A percentile compares a stretch with the other conserved stretches of the same genome.
These are phyloP conservation scores for Phrynocephalus vlangalii DNA, from an alignment of 2,797 vertebrate genomes.

Conservation along the genomic window DNA sequence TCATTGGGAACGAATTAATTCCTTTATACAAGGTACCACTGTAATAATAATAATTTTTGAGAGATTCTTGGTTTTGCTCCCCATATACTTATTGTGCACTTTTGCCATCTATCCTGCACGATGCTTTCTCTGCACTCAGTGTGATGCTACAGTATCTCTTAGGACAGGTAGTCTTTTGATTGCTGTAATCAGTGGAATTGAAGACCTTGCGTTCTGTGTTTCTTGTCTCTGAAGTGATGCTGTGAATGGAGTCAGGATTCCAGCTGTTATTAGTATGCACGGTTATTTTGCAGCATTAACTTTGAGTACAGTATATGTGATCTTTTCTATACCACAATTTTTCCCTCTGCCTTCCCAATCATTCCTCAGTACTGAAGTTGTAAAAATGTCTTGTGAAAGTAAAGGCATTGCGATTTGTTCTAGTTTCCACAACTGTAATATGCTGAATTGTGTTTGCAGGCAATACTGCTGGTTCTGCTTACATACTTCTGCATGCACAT, in stretches of 20 bases:
- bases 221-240: slow-evolving; percentile 5
- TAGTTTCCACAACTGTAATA: not conserved
- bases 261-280: not conserved
- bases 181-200: not conserved
- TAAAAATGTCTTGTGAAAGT: not conserved
- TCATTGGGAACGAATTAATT: no score
- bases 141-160: not conserved
- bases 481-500: not conserved
- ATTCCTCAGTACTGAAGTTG: not conserved
- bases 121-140: not conserved
- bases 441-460: not conserved
- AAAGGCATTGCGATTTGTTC: not conserved
- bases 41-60: no score
- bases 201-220: not conserved
- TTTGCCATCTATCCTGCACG: not conserved
- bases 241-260: not conserved
- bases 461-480: not conserved
- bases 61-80: no score
- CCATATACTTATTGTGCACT: not conserved
- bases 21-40: no score
- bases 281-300: not conserved
- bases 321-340: not conserved
- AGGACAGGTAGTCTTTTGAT: not conserved
- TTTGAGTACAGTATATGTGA: not conserved
- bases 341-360: not conserved